Conservation (phyloP, 2,888 invertebrate genomes). For the Pterostichus madidus region DNA sequence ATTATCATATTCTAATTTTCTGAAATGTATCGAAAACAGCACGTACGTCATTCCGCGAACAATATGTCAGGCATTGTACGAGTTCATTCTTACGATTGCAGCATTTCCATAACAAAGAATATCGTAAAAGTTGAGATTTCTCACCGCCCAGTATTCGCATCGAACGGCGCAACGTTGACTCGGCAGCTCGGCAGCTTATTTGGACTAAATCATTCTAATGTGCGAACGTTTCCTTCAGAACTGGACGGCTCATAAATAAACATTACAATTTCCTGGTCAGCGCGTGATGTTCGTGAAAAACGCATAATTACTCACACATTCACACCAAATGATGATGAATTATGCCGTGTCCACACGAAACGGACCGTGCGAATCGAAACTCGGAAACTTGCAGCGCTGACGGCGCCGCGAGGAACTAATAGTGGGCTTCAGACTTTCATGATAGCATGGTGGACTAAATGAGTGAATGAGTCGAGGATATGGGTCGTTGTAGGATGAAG, state of each 20-base stretch:
- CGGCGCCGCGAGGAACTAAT: background rate
- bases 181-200: conserved; percentile 20
- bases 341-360: conserved; percentile 55
- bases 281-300: conserved; percentile 55
- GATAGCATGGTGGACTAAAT: background rate
- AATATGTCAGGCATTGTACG: conserved; percentile 5
- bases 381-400: conserved; percentile 9
- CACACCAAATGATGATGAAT: conserved; percentile 62
- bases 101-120: conserved; percentile 43
- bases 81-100: background rate
- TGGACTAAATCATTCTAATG: conserved; percentile 59
- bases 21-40: background rate
- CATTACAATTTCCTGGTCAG: conserved; percentile 58
- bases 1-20: too few species aligned
- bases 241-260: conserved; percentile 57
- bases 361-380: conserved; percentile 6
- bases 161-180: conserved; percentile 10
- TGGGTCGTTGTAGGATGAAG: conserved; percentile 30
- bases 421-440: background rate
- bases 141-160: background rate
- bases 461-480: conserved; percentile 29
- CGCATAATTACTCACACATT: conserved; percentile 62
- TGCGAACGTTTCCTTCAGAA: conserved; percentile 56
- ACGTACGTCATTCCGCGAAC: background rate
- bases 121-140: conserved; percentile 32